Conservation (phyloP, 2,797 vertebrate species). For the Coregonus ussuriensis region DNA sequence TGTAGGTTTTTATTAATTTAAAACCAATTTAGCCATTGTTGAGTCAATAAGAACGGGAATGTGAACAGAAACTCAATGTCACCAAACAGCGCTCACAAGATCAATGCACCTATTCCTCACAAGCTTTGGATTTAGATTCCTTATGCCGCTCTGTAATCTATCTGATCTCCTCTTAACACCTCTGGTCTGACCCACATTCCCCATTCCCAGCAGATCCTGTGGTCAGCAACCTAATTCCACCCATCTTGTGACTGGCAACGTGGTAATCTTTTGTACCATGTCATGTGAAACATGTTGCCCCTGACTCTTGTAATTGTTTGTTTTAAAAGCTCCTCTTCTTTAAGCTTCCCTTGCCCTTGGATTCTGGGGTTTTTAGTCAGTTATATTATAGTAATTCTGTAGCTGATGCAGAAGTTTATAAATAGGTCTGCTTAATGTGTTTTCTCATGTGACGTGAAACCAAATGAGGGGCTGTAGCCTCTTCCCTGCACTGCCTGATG, state of each 20-base stretch:
- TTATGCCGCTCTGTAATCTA: conserved; percentile 34
- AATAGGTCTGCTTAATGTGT: conserved; percentile 42
- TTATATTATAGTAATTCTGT: conserved; percentile 41
- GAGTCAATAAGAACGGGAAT: neutral
- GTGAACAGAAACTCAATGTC: neutral
- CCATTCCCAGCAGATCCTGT: conserved; percentile 3
- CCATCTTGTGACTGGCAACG: conserved; percentile 42
- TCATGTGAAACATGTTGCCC: conserved; percentile 46
- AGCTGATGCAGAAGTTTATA: conserved; percentile 53
- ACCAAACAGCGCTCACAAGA: conserved; percentile 7
- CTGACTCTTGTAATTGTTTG: conserved; percentile 46
- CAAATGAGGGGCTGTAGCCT: conserved; percentile 17
- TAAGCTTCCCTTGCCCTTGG: conserved; percentile 1
- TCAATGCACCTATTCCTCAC: conserved; percentile 10
- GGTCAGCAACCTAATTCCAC: conserved; percentile 23
- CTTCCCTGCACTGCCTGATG: neutral
- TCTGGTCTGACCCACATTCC: conserved; percentile 76
- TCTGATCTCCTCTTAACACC: conserved; percentile 67
- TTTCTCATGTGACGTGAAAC: conserved; percentile 7
- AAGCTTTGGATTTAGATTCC: conserved; percentile 57
- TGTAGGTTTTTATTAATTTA: neutral
- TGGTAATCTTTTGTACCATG: conserved; percentile 57
- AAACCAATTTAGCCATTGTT: neutral
- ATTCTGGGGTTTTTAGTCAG: conserved; percentile 44
- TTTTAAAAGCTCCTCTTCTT: conserved; percentile 32